Conservation (phyloP, 2,797 vertebrate species). For the Eulemur rubriventer region DNA sequence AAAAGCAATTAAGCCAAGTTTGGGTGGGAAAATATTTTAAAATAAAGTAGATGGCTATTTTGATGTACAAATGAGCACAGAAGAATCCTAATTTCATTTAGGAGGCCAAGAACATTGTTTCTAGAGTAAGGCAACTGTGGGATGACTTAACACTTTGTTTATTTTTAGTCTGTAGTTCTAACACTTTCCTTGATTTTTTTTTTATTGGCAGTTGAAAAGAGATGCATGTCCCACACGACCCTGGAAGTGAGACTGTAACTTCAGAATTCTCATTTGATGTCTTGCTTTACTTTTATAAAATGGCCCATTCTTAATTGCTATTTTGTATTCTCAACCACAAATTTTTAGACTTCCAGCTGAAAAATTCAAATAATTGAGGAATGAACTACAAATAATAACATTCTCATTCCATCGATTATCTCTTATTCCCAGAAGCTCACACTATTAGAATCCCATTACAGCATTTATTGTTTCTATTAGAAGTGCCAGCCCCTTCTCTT, state of each 20-base stretch:
- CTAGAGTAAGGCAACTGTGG: slow-evolving; percentile 36
- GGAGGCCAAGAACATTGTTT: neutral
- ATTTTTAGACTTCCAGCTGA: slow-evolving; percentile 1
- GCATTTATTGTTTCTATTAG: slow-evolving; percentile 37
- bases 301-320: neutral
- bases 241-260: slow-evolving; percentile 59
- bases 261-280: slow-evolving; percentile 54
- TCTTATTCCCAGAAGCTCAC: neutral
- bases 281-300: slow-evolving; percentile 48
- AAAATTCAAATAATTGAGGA: slow-evolving; percentile 47
- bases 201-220: slow-evolving; percentile 59
- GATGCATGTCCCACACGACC: slow-evolving; percentile 7
- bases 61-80: neutral
- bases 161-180: slow-evolving; percentile 52
- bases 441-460: neutral
- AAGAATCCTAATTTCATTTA: slow-evolving; percentile 19
- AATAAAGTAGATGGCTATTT: neutral
- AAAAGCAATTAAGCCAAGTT: neutral
- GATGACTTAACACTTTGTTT: neutral
- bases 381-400: slow-evolving; percentile 34
- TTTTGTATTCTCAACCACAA: slow-evolving; percentile 9
- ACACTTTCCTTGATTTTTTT: slow-evolving; percentile 39
- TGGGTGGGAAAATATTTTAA: neutral
- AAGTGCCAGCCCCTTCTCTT: neutral
- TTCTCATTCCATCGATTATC: neutral